Conservation (phyloP, 2,113 vertebrate genomes). For the Oryzias celebensis region DNA sequence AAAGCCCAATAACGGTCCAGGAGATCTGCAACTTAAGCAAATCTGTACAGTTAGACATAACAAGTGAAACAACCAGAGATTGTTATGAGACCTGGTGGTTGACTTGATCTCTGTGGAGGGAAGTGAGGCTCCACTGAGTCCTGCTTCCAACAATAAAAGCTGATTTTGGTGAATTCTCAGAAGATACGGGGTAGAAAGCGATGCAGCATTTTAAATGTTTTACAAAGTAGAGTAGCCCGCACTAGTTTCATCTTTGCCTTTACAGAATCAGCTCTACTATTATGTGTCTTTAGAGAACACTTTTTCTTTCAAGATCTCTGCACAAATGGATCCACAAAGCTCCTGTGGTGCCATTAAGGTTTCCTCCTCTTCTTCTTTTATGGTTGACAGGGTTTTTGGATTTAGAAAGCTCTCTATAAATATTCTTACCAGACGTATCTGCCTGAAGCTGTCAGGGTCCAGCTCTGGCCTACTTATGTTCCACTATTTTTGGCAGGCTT, state of each 20-base stretch:
- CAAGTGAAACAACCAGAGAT: slow-evolving; percentile 20
- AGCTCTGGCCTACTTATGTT: slow-evolving; percentile 51
- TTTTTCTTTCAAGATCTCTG: slow-evolving; percentile 38
- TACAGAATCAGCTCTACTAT: slow-evolving; percentile 18
- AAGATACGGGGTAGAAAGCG: no score
- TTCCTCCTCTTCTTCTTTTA: slow-evolving; percentile 41
- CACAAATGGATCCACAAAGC: slow-evolving; percentile 45
- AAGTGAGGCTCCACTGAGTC: no score
- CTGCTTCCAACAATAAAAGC: no score
- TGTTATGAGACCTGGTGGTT: background rate
- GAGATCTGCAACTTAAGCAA: slow-evolving; percentile 17
- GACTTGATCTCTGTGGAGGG: no score
- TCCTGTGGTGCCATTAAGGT: slow-evolving; percentile 24
- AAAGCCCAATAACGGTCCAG: slow-evolving; percentile 23
- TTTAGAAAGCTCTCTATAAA: slow-evolving; percentile 49
- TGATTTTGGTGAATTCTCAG: no score
- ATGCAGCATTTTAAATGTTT: slow-evolving; percentile 8
- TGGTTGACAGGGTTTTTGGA: slow-evolving; percentile 49
- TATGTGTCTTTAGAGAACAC: slow-evolving; percentile 19
- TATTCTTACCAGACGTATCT: slow-evolving; percentile 41
- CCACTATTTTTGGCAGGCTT: slow-evolving; percentile 56
- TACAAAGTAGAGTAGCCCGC: background rate
- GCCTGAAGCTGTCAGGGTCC: slow-evolving; percentile 57
- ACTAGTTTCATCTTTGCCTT: slow-evolving; percentile 7
- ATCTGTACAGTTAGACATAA: slow-evolving; percentile 1